phyloP scores from a whole-genome alignment of 2,797 vertebrate species.

The Platalea minor region DNA sequence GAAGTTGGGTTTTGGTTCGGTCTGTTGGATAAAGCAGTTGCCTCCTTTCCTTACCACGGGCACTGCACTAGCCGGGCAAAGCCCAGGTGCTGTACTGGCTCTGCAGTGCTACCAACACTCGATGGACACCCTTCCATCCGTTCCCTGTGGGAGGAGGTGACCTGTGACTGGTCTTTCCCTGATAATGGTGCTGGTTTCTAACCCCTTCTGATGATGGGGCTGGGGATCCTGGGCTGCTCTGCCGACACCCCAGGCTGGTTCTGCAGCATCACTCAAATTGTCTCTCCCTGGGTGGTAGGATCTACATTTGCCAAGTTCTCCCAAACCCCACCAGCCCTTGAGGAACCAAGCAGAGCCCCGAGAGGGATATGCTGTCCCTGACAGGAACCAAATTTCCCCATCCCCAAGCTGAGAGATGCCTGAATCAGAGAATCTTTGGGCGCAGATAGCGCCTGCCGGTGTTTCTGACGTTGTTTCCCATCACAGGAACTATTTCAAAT shows the following conservation, averaged over 20 bases:
- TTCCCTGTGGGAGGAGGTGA: rapidly evolving
- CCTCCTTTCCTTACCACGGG: not conserved
- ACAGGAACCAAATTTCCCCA: not conserved
- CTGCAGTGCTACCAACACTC: not conserved
- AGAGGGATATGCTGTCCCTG: not conserved
- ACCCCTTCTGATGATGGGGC: not conserved
- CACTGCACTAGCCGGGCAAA: not conserved
- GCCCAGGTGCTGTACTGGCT: rapidly evolving
- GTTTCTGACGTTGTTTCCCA: not conserved
- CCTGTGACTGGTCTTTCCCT: not conserved
- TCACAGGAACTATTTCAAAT: not conserved
- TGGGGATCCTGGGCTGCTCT: not conserved
- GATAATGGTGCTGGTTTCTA: not conserved
- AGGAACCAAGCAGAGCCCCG: not conserved
- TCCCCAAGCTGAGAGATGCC: not conserved
- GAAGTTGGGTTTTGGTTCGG: rapidly evolving
- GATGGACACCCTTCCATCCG: not conserved
- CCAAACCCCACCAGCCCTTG: not conserved
- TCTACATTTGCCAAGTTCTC: not conserved
- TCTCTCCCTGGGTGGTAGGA: not conserved
- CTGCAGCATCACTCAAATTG: not conserved
- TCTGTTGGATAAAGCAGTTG: not conserved
- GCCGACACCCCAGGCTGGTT: not conserved
- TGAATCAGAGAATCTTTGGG: not conserved
- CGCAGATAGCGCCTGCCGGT: not conserved